Conservation (phyloP, 2,797 vertebrate species). For the Telmatherina bonti region DNA sequence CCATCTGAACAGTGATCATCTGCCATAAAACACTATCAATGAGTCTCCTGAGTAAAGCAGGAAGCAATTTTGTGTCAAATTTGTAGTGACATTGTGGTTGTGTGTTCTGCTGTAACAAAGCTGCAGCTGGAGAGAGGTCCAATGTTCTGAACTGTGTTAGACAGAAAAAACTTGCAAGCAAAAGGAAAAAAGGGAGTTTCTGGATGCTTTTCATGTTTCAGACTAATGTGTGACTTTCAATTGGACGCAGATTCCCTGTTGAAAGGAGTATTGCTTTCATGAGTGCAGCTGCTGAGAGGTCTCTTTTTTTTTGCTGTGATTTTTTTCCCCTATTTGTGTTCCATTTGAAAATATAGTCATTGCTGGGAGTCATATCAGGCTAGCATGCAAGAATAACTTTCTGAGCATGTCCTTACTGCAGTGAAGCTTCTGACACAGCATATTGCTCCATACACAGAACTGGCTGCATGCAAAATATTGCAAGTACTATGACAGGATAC, state of each 20-base stretch:
- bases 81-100: background rate
- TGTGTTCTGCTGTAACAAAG: too few relatives aligned
- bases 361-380: too few relatives aligned
- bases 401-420: background rate
- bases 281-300: constrained; percentile 11
- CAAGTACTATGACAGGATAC: background rate
- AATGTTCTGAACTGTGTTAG: background rate
- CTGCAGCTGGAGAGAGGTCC: constrained; percentile 8
- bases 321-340: background rate
- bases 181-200: constrained; percentile 4
- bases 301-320: background rate
- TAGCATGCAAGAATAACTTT: background rate
- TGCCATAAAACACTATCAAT: background rate
- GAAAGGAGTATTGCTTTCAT: background rate
- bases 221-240: constrained; percentile 19
- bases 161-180: constrained; percentile 15
- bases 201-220: constrained; percentile 12
- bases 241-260: constrained; percentile 16
- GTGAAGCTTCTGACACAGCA: background rate
- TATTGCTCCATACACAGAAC: background rate
- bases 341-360: background rate
- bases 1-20: background rate
- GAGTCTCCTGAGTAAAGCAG: too few relatives aligned
- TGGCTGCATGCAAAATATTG: too few relatives aligned
- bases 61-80: too few relatives aligned